Evolutionary conservation across 2,113 vertebrate genomes (phyloP), one percentile per base, ranked within the genome.

Genomic region (Rhinolophus ferrumequinum): DNA sequence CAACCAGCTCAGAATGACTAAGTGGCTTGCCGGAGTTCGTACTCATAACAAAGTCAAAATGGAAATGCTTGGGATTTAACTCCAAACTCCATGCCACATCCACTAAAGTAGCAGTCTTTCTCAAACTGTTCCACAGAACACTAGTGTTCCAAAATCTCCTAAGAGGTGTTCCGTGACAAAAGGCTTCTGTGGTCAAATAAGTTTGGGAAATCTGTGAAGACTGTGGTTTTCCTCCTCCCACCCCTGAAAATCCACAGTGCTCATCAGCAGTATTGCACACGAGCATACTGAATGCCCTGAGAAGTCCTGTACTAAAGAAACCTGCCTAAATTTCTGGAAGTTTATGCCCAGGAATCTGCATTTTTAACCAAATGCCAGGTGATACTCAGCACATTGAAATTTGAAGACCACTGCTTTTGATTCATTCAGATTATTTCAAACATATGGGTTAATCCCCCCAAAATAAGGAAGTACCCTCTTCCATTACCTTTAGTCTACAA

Each of bases 181-280:
- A 28, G 24, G 10, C 44, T 75, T 80, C 58, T 24, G 9, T 9
- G 69, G 50, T 44, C 41, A 38, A 8, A 35, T 8, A 33, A 64
- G 8, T 76, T 56, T 28, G n/a, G 70, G 73, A 28, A 69, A 13
- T 62, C 28, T 24, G 66, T 30, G 60, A 77, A 28, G 72, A 67
- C 66, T 26, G 0, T 10, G 35, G 52, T 60, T 8, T 28, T 56
- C 12, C 26, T 75, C 3, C 38, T 47, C 3, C 1, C 3, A 2
- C 16, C 28, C 28, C 33, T 18, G 7, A 19, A 30, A 75, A 26
- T 1, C 2, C n/a, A 28, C 26, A 21, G 24, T 4, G 8, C 33
- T 2, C 5, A 0, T 18, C 8, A 22, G 62, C 44, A 16, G 0
- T 1, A 0, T 22, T 12, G 10, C 33, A 10, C 3, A 1, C 9